Evolutionary conservation across 2,113 vertebrate genomes (phyloP).

Genomic region (Piaya cayana): DNA sequence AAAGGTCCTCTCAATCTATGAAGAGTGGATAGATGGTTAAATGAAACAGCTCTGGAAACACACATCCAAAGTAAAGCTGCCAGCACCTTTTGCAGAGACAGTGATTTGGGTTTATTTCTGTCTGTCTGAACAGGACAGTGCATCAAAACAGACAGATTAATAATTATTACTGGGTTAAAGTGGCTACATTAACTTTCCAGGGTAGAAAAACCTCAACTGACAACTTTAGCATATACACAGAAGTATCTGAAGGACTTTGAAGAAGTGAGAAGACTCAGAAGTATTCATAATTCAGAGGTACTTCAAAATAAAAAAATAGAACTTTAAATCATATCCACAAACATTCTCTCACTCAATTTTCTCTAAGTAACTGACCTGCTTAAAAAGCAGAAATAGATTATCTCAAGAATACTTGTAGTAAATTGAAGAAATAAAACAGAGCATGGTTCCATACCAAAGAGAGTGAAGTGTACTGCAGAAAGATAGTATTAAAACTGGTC

Average conservation of each 20-base stretch:
- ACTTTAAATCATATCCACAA: not conserved
- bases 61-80: not conserved
- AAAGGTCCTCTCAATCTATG: not conserved
- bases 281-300: not conserved
- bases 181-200: not conserved
- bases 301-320: not conserved
- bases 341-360: not conserved
- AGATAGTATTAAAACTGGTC: not conserved
- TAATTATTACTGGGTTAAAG: not conserved
- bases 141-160: conserved; percentile 1
- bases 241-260: not conserved
- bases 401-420: not conserved
- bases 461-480: not conserved
- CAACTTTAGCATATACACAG: not conserved
- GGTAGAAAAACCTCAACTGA: not conserved
- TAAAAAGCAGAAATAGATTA: not conserved
- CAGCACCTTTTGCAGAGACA: not conserved
- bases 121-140: not conserved
- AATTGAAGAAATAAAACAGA: not conserved
- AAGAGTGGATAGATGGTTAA: not conserved
- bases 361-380: not conserved
- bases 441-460: not conserved
- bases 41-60: not conserved
- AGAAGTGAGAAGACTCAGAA: not conserved
- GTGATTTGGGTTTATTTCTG: not conserved